Evolutionary conservation across 1,140 invertebrate genomes (phyloP), one percentile per base, ranked within the genome.

Genomic region (Drosophila willistoni): DNA sequence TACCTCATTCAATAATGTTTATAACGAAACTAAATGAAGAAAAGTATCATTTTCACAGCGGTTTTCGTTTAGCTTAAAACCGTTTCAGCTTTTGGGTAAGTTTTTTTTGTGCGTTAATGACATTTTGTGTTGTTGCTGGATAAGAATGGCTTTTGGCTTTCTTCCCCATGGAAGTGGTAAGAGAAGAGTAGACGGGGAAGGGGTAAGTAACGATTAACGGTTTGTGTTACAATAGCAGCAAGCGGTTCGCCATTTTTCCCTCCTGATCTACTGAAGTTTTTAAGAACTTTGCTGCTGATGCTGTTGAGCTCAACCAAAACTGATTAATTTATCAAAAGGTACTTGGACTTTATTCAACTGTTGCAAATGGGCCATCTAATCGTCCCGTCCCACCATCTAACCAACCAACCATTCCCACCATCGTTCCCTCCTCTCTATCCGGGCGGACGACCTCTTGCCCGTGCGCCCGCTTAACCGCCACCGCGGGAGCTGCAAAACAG

Each of bases 401-500:
- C 5, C 7, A 12, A 9, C 44, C 44, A 51, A 51, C 44, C 44
- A 22, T 51, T 51, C 44, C 17, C 44, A 51, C 44, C 44, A 17
- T 17, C 56, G n/a, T 29, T 55, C 33, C 33, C 55, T 1, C 33
- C n/a, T 57, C n/a, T 57, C 22, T 56, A n/a, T 36, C 36, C 36
- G 34, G 10, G n/a, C 36, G 3, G 34, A 12, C 36, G 10, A 22
- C 13, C 29, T 29, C 29, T 29, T 17, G 13, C 5, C 42, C 36
- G 41, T n/a, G 25, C 25, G 17, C 34, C 54, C 60, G 64, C 62
- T 73, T 71, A 75, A 75, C 75, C 76, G 68, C 47, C 76, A 67
- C 29, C 72, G 68, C 67, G 76, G 72, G 76, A 75, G 68, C 76
- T 71, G 54, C 72, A 71, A 74, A 51, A 51, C 44, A 51, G 44